phyloP scores from a whole-genome alignment of 2,888 invertebrate genomes.

The Heliothis peltigera region DNA sequence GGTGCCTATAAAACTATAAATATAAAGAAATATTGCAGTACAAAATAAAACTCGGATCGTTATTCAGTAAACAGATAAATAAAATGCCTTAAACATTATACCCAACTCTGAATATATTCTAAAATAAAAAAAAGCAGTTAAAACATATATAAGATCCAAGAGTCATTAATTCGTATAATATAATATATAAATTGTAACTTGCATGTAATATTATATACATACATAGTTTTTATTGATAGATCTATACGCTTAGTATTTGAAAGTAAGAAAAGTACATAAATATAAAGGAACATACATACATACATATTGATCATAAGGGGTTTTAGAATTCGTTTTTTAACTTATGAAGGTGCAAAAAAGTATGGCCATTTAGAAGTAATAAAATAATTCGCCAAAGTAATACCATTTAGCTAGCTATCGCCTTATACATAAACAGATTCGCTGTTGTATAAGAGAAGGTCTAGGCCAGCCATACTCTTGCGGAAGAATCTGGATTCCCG shows the following conservation, averaged over 20 bases:
- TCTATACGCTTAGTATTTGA: neutral
- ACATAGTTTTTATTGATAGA: constrained; percentile 2
- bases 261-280: neutral
- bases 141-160: neutral
- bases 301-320: neutral
- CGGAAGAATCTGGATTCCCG: no score
- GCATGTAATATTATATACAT: neutral
- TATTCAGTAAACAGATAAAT: neutral
- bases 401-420: no score
- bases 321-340: neutral
- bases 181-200: neutral
- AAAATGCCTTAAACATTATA: constrained; percentile 15
- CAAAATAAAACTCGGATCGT: constrained; percentile 6
- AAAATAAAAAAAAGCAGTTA: neutral
- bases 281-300: neutral
- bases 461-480: no score
- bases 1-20: no score
- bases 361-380: no score
- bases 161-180: no score
- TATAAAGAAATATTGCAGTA: neutral
- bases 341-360: no score
- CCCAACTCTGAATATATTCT: neutral
- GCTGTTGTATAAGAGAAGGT: no score
- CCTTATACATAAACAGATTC: no score
- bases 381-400: no score